These are phyloP conservation scores for Rafetus swinhoei DNA, from an alignment of 2,113 vertebrate species.

Conservation along the genomic window DNA sequence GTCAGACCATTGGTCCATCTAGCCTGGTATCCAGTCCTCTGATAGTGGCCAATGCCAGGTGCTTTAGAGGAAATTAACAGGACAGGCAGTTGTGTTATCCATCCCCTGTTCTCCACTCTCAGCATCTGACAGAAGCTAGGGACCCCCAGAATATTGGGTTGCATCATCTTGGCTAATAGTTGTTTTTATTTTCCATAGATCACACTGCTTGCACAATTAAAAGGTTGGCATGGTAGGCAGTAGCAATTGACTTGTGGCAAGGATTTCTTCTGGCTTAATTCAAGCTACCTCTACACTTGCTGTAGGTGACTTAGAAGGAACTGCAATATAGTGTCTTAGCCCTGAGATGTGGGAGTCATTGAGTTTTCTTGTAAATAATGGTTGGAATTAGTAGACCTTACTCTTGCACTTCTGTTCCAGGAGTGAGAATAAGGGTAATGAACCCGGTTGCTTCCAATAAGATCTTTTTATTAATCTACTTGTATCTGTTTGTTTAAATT, in stretches of 20 bases:
- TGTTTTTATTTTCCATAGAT: neutral
- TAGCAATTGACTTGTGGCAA: neutral
- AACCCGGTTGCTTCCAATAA: rapidly evolving
- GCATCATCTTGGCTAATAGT: neutral
- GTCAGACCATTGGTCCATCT: too few species aligned
- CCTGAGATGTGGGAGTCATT: neutral
- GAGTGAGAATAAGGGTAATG: neutral
- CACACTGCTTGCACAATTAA: neutral
- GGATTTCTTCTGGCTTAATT: neutral
- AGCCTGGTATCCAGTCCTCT: too few species aligned
- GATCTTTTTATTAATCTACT: too few species aligned
- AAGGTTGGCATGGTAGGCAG: neutral
- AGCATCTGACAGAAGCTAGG: neutral
- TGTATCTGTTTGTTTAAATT: neutral
- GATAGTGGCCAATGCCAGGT: too few species aligned
- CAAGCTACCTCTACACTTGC: neutral
- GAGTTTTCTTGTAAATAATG: neutral
- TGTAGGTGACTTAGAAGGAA: neutral
- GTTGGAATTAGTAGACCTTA: neutral
- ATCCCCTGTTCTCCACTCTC: neutral
- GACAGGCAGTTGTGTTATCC: neutral
- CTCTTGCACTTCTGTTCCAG: neutral
- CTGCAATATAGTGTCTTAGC: neutral
- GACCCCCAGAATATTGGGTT: neutral
- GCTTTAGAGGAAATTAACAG: neutral